Evolutionary conservation across 2,113 vertebrate species (phyloP).

Genomic region (Alosa alosa): DNA sequence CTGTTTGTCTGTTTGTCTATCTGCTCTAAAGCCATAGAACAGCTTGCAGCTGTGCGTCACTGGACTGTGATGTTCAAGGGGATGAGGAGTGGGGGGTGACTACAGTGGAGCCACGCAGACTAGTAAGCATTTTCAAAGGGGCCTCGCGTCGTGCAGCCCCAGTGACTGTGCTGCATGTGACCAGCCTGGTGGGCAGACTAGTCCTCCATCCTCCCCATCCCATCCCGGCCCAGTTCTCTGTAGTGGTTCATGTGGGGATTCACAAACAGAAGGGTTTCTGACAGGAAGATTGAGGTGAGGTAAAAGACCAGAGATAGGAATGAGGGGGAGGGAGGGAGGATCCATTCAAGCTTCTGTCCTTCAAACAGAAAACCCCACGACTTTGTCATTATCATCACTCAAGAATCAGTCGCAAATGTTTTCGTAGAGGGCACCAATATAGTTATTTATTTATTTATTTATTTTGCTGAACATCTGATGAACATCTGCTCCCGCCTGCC

Average conservation of each 20-base stretch:
- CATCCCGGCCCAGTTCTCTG: constrained; percentile 9
- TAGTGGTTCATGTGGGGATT: constrained; percentile 20
- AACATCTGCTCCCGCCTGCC: constrained; percentile 6
- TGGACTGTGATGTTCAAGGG: constrained; percentile 8
- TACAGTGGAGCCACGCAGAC: not conserved
- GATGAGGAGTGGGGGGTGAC: not conserved
- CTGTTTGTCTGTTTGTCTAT: constrained; percentile 2
- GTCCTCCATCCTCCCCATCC: not conserved
- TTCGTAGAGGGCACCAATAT: not conserved
- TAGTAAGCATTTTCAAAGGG: not conserved
- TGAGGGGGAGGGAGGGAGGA: not conserved
- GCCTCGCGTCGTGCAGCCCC: not conserved
- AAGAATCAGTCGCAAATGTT: not conserved
- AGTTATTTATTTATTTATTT: not conserved
- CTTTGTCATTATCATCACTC: not conserved
- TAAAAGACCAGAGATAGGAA: not conserved
- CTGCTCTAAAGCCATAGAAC: not conserved
- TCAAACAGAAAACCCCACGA: not conserved
- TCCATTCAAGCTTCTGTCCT: constrained; percentile 9
- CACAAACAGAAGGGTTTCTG: not conserved
- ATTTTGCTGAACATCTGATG: not conserved
- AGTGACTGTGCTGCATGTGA: constrained; percentile 18
- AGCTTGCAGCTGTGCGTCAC: constrained; percentile 14
- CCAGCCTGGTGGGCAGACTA: not conserved
- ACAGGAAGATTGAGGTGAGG: not conserved